Base-by-base conservation (phyloP, 2,888 invertebrate species). In the Tricholauxania praeusta region DNA sequence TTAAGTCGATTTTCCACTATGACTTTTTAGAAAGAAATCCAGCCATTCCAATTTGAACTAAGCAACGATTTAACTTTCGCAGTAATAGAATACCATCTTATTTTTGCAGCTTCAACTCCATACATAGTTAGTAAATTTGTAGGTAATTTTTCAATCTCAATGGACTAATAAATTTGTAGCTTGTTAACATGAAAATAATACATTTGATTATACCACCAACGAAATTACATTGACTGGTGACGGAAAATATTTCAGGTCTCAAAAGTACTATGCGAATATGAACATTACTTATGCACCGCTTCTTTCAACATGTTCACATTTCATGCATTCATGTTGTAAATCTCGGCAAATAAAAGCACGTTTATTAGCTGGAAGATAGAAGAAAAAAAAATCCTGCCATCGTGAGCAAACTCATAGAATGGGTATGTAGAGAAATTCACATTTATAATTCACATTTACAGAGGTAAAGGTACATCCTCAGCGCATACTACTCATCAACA, bases 171-270 rank as follows among this genome's bases (percentile, higher is more conserved):
- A 78, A 79, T 78, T 75, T 75, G 74, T 74, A 72, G 72, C 75
- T 75, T 77, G 77, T 77, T 79, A 76, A 76, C 76, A 77, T 74
- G 78, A 78, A 78, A 78, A 77, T 75, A 70, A 78, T 78, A 77
- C 74, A 62, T 19, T 39, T 62, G 17, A 15, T 15, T 47, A 49
- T 59, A 47, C 48, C 49, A 39, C 49, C 19, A 17, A 17, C 48
- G 8, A 63, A 49, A 22, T 32, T 51, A 59, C 48, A 69, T 32
- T n/a, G 32, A 49, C 39, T 39, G 39, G 39, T 10, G 39, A 22
- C 28, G 22, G 57, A 17, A 57, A 57, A 28, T 14, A 57, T 19
- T 28, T n/a, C 14, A n/a, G 28, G 4, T 28, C 28, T 12, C 19
- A 28, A 57, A 57, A 28, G 19, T 28, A 28, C 28, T 28, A 28